Base-by-base conservation (phyloP, 2,888 invertebrate species). In the Drosophila imparisetae region DNA sequence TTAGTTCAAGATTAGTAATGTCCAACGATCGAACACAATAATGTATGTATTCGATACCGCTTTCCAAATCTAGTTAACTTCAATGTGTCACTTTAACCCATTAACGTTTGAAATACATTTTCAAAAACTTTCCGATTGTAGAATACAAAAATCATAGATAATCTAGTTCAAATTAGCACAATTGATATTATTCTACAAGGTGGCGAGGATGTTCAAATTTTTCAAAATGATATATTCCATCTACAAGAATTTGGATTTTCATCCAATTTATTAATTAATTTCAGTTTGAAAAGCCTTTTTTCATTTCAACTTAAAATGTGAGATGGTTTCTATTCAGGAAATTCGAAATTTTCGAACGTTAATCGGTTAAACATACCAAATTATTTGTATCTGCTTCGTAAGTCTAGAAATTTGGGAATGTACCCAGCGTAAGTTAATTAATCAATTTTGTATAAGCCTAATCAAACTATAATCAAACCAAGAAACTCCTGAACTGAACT, bases 1-100 rank as follows among this genome's bases (percentile, higher is more conserved):
- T 88, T 84, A 80, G 80, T 90, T 88, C 61, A 78, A 74, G 57
- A 74, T 82, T 73, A 76, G 67, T 38, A 38, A 52, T 42, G 65
- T 61, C 64, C 62, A 66, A 58, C 52, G 50, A 66, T 58, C 61
- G 42, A 52, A 52, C 29, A 36, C 27, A 59, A 27, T 38, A n/a
- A 27, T 24, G 18, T 52, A 48, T 50, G 34, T 58, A 69, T 42
- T 48, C 21, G 57, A 53, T 6, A 24, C 34, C 27, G 52, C 7
- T 48, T 32, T 34, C 34, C 34, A 45, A 49, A 60, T 54, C 48
- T 61, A 63, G 62, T 69, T 65, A 67, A 57, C 10, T 45, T 64
- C 61, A 48, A 71, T 55, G 42, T 21, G 65, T 15, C 40, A 58
- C 15, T 48, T 54, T 64, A 64, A 36, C 62, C 75, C 59, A 55